Evolutionary conservation across 1,140 invertebrate genomes (phyloP).

Genomic region (Magallana gigas): DNA sequence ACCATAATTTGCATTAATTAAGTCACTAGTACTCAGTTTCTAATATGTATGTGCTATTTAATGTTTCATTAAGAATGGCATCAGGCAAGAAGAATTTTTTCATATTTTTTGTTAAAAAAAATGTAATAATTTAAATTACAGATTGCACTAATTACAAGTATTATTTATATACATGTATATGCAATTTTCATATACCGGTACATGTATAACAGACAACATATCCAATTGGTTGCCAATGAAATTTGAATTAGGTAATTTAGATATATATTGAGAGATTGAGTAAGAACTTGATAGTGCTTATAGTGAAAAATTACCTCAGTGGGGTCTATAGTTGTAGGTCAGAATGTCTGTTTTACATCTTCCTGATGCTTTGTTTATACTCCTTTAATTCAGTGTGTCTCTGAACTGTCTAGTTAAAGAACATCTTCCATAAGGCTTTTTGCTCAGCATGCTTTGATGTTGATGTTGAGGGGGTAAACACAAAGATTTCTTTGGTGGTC

Average conservation of each 20-base stretch:
- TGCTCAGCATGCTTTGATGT: slow-evolving; percentile 6
- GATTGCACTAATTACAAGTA: too few species aligned
- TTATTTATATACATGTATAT: too few species aligned
- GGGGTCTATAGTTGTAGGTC: not conserved
- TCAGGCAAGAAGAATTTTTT: too few species aligned
- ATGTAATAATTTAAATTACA: too few species aligned
- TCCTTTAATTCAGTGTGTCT: slow-evolving; percentile 7
- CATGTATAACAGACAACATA: not conserved
- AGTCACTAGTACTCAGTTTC: too few species aligned
- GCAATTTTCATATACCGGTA: not conserved
- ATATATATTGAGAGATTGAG: too few species aligned
- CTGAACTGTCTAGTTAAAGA: slow-evolving; percentile 23
- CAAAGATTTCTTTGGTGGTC: not conserved
- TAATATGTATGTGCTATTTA: too few species aligned
- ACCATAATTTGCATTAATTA: too few species aligned
- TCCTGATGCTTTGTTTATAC: not conserved
- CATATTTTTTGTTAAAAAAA: too few species aligned
- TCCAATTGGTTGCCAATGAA: too few species aligned
- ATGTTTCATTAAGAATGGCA: too few species aligned
- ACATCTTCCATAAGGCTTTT: not conserved
- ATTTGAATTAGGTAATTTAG: too few species aligned
- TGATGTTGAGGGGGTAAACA: not conserved
- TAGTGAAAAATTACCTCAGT: not conserved
- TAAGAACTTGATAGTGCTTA: not conserved
- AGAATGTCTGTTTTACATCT: slow-evolving; percentile 6